These are phyloP conservation scores for Diadophis punctatus DNA, from an alignment of 2,113 vertebrate genomes.

Conservation along the genomic window DNA sequence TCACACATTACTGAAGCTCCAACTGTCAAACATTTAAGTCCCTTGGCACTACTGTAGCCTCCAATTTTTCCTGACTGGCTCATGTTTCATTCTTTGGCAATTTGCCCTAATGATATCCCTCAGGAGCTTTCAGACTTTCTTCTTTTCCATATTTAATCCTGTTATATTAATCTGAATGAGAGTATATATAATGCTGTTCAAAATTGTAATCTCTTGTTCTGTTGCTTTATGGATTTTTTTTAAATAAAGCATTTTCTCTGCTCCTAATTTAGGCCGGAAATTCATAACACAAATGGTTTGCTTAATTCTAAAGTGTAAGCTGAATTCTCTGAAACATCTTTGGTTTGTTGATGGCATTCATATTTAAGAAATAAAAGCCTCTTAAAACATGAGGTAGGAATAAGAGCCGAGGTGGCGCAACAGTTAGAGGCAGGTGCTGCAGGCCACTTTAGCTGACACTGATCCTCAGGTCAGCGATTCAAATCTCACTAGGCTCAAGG, in stretches of 20 bases:
- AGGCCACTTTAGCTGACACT: no score
- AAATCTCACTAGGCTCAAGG: no score
- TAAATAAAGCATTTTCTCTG: background rate
- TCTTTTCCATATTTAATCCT: constrained; percentile 94
- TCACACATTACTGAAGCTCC: constrained; percentile 85
- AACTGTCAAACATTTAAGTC: constrained; percentile 78
- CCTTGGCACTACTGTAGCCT: constrained; percentile 83
- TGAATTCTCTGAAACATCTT: background rate
- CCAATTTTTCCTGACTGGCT: constrained; percentile 92
- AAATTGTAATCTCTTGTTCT: constrained; percentile 45
- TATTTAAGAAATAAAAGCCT: constrained; percentile 3
- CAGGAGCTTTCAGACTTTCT: constrained; percentile 89
- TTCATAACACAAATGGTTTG: background rate
- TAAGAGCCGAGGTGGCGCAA: no score
- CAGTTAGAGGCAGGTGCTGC: no score
- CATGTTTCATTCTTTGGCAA: constrained; percentile 99
- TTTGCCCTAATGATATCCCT: constrained; percentile 99
- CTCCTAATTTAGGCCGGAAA: constrained; percentile 25
- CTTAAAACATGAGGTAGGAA: background rate
- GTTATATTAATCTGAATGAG: constrained; percentile 88
- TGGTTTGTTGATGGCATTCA: constrained; percentile 10
- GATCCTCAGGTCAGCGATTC: no score
- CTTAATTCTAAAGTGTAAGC: constrained; percentile 45
- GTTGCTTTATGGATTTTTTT: background rate
- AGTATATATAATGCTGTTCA: constrained; percentile 63